Percentiles rank a stretch among this genome's conserved stretches.
phyloP scores from a whole-genome alignment of 2,113 vertebrate species.

The Strix uralensis region DNA sequence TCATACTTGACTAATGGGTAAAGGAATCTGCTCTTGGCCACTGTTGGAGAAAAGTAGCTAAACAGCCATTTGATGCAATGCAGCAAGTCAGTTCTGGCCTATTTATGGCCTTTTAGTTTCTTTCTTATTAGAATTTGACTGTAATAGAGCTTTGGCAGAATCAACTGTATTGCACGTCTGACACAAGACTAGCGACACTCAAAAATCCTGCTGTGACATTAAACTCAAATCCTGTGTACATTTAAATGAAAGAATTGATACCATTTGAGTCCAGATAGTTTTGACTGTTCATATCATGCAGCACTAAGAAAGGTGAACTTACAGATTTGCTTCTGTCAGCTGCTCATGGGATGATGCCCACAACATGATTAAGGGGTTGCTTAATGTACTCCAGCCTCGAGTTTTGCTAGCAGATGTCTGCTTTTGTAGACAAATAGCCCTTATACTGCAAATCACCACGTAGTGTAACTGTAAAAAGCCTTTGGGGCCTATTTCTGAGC shows the following conservation, averaged over 20 bases:
- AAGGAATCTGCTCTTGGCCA: conserved; percentile 20
- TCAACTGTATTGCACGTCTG: accelerated
- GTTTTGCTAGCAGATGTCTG: background rate
- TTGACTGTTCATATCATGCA: background rate
- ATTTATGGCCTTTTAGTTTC: background rate
- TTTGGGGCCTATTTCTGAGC: background rate
- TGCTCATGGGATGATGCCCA: background rate
- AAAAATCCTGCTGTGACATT: background rate
- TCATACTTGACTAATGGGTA: background rate
- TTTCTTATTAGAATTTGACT: background rate
- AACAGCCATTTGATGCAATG: background rate
- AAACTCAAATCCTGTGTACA: background rate
- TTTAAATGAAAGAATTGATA: background rate
- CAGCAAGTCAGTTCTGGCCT: background rate
- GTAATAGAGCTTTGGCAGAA: background rate
- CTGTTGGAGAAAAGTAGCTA: background rate
- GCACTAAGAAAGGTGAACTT: background rate
- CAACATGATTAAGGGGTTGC: background rate
- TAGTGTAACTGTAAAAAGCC: background rate
- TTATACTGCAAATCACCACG: background rate
- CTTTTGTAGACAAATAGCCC: background rate
- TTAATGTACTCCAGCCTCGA: background rate
- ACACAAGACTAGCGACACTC: background rate
- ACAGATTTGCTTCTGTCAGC: background rate
- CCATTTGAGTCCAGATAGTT: background rate